phyloP scores from a whole-genome alignment of 2,888 invertebrate genomes.

The Spicauda simplicius region DNA sequence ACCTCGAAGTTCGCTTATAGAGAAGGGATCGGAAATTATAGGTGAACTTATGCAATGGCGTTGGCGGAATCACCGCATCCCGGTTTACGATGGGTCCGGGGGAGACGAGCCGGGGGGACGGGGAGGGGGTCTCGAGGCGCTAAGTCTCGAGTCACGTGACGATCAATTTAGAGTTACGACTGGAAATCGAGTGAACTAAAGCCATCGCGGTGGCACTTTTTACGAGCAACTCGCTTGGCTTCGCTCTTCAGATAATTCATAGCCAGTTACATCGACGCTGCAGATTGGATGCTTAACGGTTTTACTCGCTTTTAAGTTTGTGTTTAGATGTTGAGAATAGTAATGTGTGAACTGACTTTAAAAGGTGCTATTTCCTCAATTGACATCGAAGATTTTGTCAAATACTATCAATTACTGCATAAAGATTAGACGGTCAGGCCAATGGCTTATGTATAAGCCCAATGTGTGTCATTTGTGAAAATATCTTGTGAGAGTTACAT shows the following conservation, averaged over 20 bases:
- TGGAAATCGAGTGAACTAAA: constrained; percentile 48
- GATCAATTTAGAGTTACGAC: constrained; percentile 66
- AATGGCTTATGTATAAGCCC: too few relatives aligned
- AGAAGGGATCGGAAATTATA: constrained; percentile 59
- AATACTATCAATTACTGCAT: too few relatives aligned
- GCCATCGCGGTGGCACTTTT: constrained; percentile 39
- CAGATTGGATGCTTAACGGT: constrained; percentile 26
- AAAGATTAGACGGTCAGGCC: too few relatives aligned
- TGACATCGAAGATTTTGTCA: too few relatives aligned
- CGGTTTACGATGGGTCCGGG: constrained; percentile 48
- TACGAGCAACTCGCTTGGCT: constrained; percentile 27
- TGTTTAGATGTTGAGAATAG: background rate
- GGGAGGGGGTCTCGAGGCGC: constrained; percentile 39
- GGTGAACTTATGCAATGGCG: constrained; percentile 61
- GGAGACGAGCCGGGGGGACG: constrained; percentile 12
- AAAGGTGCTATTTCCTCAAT: too few relatives aligned
- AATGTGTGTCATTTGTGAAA: too few relatives aligned
- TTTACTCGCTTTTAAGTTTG: constrained; percentile 6
- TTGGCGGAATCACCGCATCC: constrained; percentile 51
- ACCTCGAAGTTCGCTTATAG: constrained; percentile 45
- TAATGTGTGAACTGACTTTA: background rate
- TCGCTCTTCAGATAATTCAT: constrained; percentile 32
- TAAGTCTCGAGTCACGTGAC: constrained; percentile 57
- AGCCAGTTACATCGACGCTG: constrained; percentile 28
- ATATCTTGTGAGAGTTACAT: too few relatives aligned